Evolutionary conservation across 1,140 invertebrate species (phyloP).

Genomic region (Cyclina sinensis): DNA sequence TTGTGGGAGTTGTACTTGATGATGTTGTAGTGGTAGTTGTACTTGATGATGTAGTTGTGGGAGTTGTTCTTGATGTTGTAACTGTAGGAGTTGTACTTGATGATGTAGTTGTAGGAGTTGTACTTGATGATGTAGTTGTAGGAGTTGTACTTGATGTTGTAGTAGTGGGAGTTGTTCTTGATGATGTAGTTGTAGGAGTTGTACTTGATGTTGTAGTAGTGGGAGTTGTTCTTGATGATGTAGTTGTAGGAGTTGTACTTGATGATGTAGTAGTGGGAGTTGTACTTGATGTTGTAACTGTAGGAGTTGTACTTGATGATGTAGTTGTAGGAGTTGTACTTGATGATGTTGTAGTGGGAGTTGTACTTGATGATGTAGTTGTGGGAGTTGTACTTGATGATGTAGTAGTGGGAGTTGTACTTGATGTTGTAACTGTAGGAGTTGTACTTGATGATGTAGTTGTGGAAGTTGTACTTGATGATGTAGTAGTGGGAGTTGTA

Average conservation of each 20-base stretch:
- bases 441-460: conserved; percentile 8
- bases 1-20: no score
- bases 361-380: background rate
- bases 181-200: no score
- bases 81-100: no score
- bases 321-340: background rate
- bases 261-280: background rate
- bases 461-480: conserved; percentile 5
- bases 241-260: no score
- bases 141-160: no score
- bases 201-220: no score
- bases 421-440: conserved; percentile 4
- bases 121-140: no score
- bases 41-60: no score
- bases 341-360: background rate
- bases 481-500: conserved; percentile 20
- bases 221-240: no score
- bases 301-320: background rate
- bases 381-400: background rate
- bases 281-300: background rate
- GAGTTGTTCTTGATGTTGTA: no score
- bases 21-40: background rate
- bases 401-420: background rate
- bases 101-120: no score
- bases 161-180: no score